These are phyloP conservation scores for Hypotaenidia philippensis DNA, from an alignment of 2,797 vertebrate genomes.

Conservation along the genomic window DNA sequence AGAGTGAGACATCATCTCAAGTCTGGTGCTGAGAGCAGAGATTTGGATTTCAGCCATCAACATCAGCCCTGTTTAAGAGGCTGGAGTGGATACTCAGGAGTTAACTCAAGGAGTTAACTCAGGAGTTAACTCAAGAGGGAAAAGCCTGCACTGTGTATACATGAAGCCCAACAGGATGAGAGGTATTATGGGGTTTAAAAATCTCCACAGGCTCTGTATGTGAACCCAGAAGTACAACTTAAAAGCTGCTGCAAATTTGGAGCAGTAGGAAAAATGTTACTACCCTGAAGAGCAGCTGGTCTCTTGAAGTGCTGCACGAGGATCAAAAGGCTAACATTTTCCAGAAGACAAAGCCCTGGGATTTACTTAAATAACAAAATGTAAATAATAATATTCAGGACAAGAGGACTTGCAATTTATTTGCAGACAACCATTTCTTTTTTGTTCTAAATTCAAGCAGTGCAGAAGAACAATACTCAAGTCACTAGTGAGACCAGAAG, in stretches of 20 bases:
- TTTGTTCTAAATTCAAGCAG: not conserved
- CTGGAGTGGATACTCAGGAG: not conserved
- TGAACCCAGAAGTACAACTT: not conserved
- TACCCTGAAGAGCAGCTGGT: not conserved
- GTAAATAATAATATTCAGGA: not conserved
- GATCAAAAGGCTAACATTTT: not conserved
- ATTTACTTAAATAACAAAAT: not conserved
- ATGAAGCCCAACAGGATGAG: not conserved
- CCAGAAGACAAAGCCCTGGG: not conserved
- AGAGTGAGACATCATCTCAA: not conserved
- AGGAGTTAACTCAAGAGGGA: not conserved
- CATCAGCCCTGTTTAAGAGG: not conserved
- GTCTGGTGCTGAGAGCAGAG: not conserved
- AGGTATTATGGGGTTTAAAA: not conserved
- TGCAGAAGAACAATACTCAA: not conserved
- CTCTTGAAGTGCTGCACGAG: not conserved
- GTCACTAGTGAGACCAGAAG: not conserved
- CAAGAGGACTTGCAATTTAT: not conserved
- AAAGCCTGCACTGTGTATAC: not conserved
- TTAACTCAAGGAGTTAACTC: not conserved
- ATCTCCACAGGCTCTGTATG: not conserved
- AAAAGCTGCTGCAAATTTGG: not conserved
- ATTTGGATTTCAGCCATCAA: not conserved
- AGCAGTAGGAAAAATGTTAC: not conserved
- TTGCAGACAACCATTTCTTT: not conserved